These are phyloP conservation scores for Prorops nasuta DNA, from an alignment of 1,140 invertebrate species.

Conservation along the genomic window DNA sequence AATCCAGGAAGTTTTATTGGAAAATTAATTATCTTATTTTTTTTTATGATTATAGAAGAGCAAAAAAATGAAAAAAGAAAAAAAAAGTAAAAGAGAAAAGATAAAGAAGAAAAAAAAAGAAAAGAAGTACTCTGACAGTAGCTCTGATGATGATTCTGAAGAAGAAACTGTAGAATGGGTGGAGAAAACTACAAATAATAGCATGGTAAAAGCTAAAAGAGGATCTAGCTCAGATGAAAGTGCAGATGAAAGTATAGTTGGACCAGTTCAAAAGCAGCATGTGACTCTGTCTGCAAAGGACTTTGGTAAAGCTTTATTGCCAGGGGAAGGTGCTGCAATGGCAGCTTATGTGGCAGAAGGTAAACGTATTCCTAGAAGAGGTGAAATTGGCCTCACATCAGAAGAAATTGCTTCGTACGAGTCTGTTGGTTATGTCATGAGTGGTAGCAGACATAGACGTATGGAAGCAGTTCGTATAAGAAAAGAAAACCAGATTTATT, in stretches of 20 bases:
- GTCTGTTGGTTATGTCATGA: constrained; percentile 97
- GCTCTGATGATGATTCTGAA: constrained; percentile 37
- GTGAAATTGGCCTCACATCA: constrained; percentile 97
- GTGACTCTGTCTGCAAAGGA: constrained; percentile 74
- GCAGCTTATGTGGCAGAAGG: constrained; percentile 98
- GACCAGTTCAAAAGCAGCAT: constrained; percentile 69
- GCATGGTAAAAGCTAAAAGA: constrained; percentile 30
- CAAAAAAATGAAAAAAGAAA: constrained; percentile 55
- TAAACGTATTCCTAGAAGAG: constrained; percentile 95
- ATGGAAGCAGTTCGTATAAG: constrained; percentile 99
- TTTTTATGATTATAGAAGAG: constrained; percentile 42
- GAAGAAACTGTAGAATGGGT: constrained; percentile 66
- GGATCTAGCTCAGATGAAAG: constrained; percentile 52
- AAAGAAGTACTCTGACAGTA: constrained; percentile 39
- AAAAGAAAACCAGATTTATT: constrained; percentile 99
- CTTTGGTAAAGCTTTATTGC: constrained; percentile 86
- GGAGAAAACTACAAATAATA: constrained; percentile 60
- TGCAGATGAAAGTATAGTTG: constrained; percentile 63
- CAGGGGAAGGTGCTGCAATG: constrained; percentile 97
- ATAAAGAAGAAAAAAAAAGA: constrained; percentile 46
- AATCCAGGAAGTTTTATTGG: neutral
- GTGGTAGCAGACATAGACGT: constrained; percentile 94
- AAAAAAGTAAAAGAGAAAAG: constrained; percentile 48
- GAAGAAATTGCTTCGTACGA: constrained; percentile 94
- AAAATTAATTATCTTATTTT: neutral